Evolutionary conservation across 2,888 invertebrate genomes (phyloP).

Genomic region (Mythimna albipuncta): DNA sequence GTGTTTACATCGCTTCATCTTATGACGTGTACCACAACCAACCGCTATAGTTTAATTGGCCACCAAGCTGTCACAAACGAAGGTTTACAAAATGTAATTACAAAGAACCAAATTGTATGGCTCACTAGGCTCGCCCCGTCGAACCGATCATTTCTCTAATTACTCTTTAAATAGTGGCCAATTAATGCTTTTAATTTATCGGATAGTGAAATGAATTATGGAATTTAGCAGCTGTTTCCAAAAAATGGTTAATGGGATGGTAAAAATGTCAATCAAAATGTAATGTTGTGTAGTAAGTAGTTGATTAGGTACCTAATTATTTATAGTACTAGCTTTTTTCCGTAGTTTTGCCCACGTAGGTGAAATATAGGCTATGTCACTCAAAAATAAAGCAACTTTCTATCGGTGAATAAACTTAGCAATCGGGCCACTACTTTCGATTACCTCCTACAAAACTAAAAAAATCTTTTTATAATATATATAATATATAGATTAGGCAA

Average conservation of each 20-base stretch:
- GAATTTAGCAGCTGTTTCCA: conserved; percentile 21
- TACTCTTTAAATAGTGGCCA: conserved; percentile 55
- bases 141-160: conserved; percentile 54
- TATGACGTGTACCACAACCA: conserved; percentile 48
- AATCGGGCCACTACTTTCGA: too few species aligned
- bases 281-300: not conserved
- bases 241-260: not conserved
- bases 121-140: conserved; percentile 33
- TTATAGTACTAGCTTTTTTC: not conserved
- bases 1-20: conserved; percentile 27
- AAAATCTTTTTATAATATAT: too few species aligned
- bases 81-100: conserved; percentile 73
- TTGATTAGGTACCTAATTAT: not conserved
- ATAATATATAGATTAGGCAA: too few species aligned
- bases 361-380: too few species aligned
- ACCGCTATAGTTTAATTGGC: conserved; percentile 70
- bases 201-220: conserved; percentile 11
- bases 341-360: too few species aligned
- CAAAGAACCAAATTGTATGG: conserved; percentile 59
- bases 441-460: too few species aligned
- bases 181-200: conserved; percentile 45
- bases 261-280: not conserved
- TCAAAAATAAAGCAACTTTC: too few species aligned
- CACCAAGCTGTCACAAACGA: conserved; percentile 71
- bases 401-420: too few species aligned